Evolutionary conservation across 2,888 invertebrate species (phyloP).

Genomic region (Scaptomyza tumidula): DNA sequence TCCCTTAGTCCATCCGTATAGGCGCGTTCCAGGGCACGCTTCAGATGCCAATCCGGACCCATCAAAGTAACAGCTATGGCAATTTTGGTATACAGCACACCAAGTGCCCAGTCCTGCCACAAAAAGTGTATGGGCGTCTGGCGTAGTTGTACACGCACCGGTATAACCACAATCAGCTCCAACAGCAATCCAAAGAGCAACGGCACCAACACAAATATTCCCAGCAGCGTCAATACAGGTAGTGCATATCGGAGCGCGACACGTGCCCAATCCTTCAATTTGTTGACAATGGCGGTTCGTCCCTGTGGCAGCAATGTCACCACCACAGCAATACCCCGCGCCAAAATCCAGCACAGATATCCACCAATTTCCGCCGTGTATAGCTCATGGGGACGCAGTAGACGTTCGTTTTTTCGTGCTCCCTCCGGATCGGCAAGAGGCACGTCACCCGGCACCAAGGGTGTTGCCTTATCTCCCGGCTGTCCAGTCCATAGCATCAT

Average conservation of each 20-base stretch:
- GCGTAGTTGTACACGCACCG: conserved; percentile 94
- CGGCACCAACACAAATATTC: conserved; percentile 95
- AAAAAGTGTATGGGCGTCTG: conserved; percentile 95
- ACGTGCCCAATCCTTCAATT: conserved; percentile 90
- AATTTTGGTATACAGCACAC: conserved; percentile 98
- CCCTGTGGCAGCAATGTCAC: conserved; percentile 96
- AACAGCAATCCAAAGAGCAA: conserved; percentile 95
- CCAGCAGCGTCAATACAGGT: conserved; percentile 88
- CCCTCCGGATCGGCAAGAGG: conserved; percentile 49
- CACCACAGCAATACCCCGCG: conserved; percentile 92
- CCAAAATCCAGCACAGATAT: conserved; percentile 97
- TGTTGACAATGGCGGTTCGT: conserved; percentile 89
- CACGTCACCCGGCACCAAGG: conserved; percentile 8
- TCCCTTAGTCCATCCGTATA: conserved; percentile 97
- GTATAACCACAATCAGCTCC: conserved; percentile 96
- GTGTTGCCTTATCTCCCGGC: conserved; percentile 39
- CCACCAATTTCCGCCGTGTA: conserved; percentile 97
- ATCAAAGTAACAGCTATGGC: conserved; percentile 98
- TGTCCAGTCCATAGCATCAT: conserved; percentile 90
- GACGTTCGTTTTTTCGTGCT: conserved; percentile 73
- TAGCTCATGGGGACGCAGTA: conserved; percentile 94
- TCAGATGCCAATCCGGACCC: conserved; percentile 98
- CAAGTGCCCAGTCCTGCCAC: conserved; percentile 99
- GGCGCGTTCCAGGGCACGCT: conserved; percentile 95
- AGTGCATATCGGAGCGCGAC: conserved; percentile 91